Percentiles rank a stretch among this genome's conserved stretches.
Conservation (phyloP, 2,888 invertebrate species). For the Aleiodes leptofemur region DNA sequence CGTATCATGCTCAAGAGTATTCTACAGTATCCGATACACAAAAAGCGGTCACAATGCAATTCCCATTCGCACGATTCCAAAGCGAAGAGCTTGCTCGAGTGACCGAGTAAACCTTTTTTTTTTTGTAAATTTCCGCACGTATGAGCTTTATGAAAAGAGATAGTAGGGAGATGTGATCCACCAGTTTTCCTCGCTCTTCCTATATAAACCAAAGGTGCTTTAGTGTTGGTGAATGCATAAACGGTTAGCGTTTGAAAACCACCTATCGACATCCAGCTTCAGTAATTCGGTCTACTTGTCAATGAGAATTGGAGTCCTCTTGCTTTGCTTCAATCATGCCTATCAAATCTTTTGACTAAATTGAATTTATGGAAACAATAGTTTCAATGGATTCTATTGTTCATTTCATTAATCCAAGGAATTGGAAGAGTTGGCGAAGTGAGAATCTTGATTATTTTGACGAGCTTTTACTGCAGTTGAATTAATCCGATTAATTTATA, state of each 20-base stretch:
- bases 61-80: not conserved
- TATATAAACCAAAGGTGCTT: not conserved
- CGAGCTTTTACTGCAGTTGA: conserved; percentile 4
- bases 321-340: conserved; percentile 3
- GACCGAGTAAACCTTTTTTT: conserved; percentile 14
- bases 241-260: conserved; percentile 22
- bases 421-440: not conserved
- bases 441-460: conserved; percentile 15
- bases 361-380: conserved; percentile 16
- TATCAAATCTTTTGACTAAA: not conserved
- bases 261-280: conserved; percentile 29
- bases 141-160: conserved; percentile 29
- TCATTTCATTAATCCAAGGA: conserved; percentile 4
- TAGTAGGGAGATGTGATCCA: conserved; percentile 21
- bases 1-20: not conserved
- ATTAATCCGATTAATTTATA: not conserved
- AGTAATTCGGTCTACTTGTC: conserved; percentile 20
- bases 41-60: conserved; percentile 1
- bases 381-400: not conserved
- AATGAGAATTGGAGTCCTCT: too few relatives aligned
- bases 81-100: conserved; percentile 9
- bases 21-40: not conserved
- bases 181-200: conserved; percentile 9
- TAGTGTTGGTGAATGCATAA: conserved; percentile 16
- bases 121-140: conserved; percentile 38